Evolutionary conservation across 2,113 vertebrate species (phyloP).

Genomic region (Pheucticus melanocephalus): DNA sequence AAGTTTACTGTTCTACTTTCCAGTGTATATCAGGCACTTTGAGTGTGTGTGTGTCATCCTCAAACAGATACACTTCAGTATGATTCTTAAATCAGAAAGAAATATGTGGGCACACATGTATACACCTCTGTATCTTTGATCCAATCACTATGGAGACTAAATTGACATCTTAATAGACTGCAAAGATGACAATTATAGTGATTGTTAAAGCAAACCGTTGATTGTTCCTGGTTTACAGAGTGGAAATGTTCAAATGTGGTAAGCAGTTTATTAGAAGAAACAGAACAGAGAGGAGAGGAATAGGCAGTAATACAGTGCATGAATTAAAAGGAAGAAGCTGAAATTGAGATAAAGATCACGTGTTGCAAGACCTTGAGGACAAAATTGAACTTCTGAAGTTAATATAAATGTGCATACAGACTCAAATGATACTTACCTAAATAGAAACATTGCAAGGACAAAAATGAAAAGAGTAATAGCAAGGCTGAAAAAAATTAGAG

Average conservation of each 20-base stretch:
- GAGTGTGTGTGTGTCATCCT: background rate
- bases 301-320: background rate
- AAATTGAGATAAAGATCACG: background rate
- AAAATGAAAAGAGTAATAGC: background rate
- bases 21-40: background rate
- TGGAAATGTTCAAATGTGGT: background rate
- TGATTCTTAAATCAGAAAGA: background rate
- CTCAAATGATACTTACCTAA: background rate
- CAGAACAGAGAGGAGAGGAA: background rate
- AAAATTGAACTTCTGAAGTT: background rate
- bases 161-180: background rate
- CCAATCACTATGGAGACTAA: background rate
- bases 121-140: background rate
- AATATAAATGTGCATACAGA: background rate
- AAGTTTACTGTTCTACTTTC: background rate
- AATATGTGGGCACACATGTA: accelerated
- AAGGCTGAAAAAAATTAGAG: background rate
- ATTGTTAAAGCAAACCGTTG: background rate
- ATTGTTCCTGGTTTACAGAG: background rate
- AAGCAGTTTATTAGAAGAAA: background rate
- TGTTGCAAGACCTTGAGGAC: background rate
- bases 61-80: background rate
- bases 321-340: background rate
- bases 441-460: background rate
- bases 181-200: background rate